phyloP scores from a whole-genome alignment of 2,888 invertebrate genomes.

The Pyrrhosoma nymphula region DNA sequence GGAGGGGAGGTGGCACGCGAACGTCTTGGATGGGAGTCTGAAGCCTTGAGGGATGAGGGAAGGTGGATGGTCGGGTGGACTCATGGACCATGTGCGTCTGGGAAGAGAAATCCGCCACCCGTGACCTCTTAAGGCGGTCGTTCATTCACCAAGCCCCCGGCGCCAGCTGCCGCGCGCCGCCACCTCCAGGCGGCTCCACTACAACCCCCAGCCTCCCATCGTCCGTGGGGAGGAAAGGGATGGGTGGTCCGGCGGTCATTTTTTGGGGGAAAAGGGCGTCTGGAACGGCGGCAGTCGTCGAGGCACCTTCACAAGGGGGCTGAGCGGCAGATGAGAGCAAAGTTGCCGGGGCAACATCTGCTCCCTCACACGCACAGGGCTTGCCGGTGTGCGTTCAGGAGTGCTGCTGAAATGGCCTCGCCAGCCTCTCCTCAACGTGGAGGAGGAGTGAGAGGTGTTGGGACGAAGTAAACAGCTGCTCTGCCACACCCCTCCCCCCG shows the following conservation, averaged over 20 bases:
- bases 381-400: background rate
- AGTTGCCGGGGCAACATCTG: background rate
- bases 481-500: background rate
- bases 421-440: background rate
- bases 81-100: background rate
- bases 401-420: background rate
- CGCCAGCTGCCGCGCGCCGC: background rate
- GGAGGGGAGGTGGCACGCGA: background rate
- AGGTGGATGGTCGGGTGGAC: background rate
- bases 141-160: background rate
- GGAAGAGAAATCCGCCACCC: background rate
- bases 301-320: background rate
- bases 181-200: background rate
- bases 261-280: background rate
- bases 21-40: background rate
- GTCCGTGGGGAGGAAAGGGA: background rate
- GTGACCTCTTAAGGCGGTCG: background rate
- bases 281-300: background rate
- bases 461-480: background rate
- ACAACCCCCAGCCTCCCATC: background rate
- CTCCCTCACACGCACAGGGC: background rate
- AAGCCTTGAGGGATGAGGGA: background rate
- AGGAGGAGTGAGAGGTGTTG: background rate
- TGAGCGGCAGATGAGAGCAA: slow-evolving; percentile 4
- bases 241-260: background rate